phyloP scores from a whole-genome alignment of 2,113 vertebrate genomes.

The Ctenomys sociabilis region DNA sequence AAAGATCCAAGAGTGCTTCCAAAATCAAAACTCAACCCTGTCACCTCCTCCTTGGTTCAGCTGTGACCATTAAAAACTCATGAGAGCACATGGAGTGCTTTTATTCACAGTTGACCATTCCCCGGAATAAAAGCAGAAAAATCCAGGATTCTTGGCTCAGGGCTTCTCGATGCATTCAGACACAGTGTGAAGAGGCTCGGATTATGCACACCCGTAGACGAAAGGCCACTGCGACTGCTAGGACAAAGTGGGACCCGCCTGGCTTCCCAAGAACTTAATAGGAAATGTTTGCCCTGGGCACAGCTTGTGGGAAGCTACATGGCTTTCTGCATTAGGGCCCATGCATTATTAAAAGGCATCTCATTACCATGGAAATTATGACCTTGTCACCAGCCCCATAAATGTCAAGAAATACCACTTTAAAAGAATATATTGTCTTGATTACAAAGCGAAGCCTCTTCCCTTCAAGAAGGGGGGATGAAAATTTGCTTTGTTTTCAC shows the following conservation, averaged over 20 bases:
- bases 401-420: slow-evolving; percentile 86
- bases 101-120: background rate
- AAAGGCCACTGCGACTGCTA: background rate
- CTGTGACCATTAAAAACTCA: slow-evolving; percentile 6
- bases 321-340: background rate
- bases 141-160: background rate
- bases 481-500: slow-evolving; percentile 55
- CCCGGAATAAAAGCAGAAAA: background rate
- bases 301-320: background rate
- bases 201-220: background rate
- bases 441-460: slow-evolving; percentile 82
- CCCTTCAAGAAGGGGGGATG: background rate
- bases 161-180: background rate
- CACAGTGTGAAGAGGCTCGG: background rate
- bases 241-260: background rate
- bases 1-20: background rate
- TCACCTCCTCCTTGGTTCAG: slow-evolving; percentile 32
- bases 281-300: background rate
- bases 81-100: background rate
- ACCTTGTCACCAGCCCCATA: slow-evolving; percentile 85
- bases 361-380: slow-evolving; percentile 84
- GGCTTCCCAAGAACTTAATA: background rate
- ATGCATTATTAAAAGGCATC: slow-evolving; percentile 76
- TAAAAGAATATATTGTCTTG: slow-evolving; percentile 85
- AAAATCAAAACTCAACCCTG: slow-evolving; percentile 38